Conservation (phyloP, 2,888 invertebrate genomes). For the Eulithis prunata region DNA sequence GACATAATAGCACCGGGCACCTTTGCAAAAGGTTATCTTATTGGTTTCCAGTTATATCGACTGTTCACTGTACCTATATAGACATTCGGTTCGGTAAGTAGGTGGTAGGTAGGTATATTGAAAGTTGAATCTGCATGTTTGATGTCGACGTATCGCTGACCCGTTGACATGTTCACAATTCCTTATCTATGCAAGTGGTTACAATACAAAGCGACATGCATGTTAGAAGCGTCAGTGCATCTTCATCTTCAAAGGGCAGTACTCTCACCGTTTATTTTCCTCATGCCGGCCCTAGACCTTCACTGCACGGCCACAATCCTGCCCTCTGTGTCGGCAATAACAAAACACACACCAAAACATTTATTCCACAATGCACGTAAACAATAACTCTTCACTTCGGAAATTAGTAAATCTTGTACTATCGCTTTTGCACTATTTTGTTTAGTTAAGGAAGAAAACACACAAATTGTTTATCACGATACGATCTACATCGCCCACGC, state of each 20-base stretch:
- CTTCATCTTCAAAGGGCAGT: constrained; percentile 40
- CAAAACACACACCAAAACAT: constrained; percentile 77
- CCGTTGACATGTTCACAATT: constrained; percentile 55
- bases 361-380: constrained; percentile 63
- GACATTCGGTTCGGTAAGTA: constrained; percentile 4
- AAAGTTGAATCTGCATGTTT: constrained; percentile 40
- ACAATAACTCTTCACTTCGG: constrained; percentile 48
- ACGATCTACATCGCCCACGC: constrained; percentile 76
- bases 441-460: constrained; percentile 74
- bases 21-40: constrained; percentile 55
- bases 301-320: constrained; percentile 76
- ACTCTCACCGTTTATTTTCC: constrained; percentile 80
- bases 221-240: constrained; percentile 40
- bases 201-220: constrained; percentile 30
- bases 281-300: constrained; percentile 78
- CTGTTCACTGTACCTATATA: constrained; percentile 19
- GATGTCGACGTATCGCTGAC: constrained; percentile 51
- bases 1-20: constrained; percentile 55
- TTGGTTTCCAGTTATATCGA: constrained; percentile 43
- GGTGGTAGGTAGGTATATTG: background rate
- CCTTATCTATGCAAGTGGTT: constrained; percentile 54
- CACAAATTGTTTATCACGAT: constrained; percentile 68
- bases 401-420: constrained; percentile 45
- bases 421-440: constrained; percentile 54
- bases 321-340: constrained; percentile 65